Percentiles rank a stretch among this genome's conserved stretches.
Evolutionary conservation across 2,797 vertebrate species (phyloP).

Genomic region (Kryptopterus vitreolus): DNA sequence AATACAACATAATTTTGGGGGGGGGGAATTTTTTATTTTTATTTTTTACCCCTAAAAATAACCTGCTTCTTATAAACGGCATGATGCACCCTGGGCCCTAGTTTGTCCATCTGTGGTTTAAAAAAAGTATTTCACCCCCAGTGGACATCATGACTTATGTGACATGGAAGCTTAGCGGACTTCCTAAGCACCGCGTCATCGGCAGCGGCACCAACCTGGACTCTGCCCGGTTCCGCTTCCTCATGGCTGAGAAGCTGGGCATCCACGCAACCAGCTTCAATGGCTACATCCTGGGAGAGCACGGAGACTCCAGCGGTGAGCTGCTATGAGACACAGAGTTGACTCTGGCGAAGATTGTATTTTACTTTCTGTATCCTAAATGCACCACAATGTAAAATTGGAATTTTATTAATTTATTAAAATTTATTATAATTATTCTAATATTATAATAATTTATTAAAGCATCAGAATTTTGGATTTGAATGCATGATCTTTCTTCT

Average conservation of each 20-base stretch:
- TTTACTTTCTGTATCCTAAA: not conserved
- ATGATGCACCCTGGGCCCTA: too few relatives aligned
- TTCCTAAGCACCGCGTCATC: conserved; percentile 92
- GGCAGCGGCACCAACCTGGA: conserved; percentile 97
- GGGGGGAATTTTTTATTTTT: too few relatives aligned
- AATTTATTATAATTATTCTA: too few relatives aligned
- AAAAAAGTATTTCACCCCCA: conserved; percentile 49
- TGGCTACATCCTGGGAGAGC: conserved; percentile 95
- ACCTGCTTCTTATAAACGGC: too few relatives aligned
- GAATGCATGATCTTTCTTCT: not conserved
- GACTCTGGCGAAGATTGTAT: not conserved
- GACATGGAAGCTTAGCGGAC: conserved; percentile 95
- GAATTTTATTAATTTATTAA: too few relatives aligned
- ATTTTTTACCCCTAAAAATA: too few relatives aligned
- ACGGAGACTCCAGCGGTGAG: conserved; percentile 94
- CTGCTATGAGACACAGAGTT: not conserved
- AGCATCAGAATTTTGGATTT: too few relatives aligned
- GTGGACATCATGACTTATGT: conserved; percentile 96
- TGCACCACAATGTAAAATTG: not conserved
- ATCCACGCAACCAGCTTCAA: conserved; percentile 90
- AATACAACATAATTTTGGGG: too few relatives aligned
- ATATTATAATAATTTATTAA: too few relatives aligned
- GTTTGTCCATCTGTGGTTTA: too few relatives aligned
- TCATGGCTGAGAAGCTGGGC: conserved; percentile 89
- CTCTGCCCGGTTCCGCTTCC: conserved; percentile 89